A percentile compares a stretch with the other conserved stretches of the same genome.
phyloP scores from a whole-genome alignment of 2,797 vertebrate species.

The Leontocebus nigricollis region DNA sequence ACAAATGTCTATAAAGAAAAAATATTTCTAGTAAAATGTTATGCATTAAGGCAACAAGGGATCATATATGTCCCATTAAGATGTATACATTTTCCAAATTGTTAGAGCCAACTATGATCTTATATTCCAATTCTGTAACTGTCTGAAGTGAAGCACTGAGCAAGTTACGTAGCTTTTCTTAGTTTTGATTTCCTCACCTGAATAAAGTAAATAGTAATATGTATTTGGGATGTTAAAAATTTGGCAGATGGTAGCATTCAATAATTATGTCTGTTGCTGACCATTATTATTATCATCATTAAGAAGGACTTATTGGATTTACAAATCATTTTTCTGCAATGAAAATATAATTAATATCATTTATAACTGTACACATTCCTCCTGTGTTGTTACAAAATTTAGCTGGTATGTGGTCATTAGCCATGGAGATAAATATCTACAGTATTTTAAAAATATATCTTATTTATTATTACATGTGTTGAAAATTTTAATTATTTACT shows the following conservation, averaged over 20 bases:
- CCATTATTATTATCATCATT: neutral
- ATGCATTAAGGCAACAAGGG: neutral
- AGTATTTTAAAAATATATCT: neutral
- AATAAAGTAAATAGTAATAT: neutral
- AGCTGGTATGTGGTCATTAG: slow-evolving; percentile 3
- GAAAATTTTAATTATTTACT: slow-evolving; percentile 23
- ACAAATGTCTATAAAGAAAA: neutral
- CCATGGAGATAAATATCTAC: neutral
- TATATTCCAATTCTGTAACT: neutral
- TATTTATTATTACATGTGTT: neutral
- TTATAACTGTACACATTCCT: slow-evolving; percentile 18
- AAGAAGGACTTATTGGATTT: slow-evolving; percentile 39
- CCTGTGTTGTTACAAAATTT: neutral
- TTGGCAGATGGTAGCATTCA: neutral
- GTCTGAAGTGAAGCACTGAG: neutral
- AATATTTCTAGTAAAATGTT: slow-evolving; percentile 12
- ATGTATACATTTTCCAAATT: slow-evolving; percentile 8
- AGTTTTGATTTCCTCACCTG: neutral
- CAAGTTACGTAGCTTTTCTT: neutral
- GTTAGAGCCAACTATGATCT: neutral
- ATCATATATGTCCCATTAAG: neutral
- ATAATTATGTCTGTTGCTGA: neutral
- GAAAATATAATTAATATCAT: slow-evolving; percentile 26
- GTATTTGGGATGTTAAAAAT: slow-evolving; percentile 15
- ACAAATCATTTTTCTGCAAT: neutral